Base-by-base conservation (phyloP, 2,113 vertebrate genomes). In the Gallinago jamesoni region DNA sequence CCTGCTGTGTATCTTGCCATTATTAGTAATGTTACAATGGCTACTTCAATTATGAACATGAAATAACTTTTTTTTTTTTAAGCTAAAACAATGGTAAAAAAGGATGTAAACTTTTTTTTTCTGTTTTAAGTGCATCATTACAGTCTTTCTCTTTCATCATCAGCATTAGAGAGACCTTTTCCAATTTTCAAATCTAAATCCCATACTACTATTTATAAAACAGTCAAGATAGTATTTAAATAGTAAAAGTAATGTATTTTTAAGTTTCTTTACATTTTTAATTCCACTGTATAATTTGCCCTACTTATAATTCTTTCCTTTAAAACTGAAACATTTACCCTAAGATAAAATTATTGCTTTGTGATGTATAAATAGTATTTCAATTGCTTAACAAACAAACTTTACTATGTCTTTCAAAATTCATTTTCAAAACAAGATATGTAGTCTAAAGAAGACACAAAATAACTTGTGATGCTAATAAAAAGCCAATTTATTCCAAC, bases 211-310 rank as follows among this genome's bases (percentile, higher is more conserved):
- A 35, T 43, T 69, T 50, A 45, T 47, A 67, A 43, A 85, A 48
- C 17, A 73, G 11, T 39, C 0, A 0, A 73, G 33, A 39, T 12
- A 45, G 1, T 24, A 73, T 77, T 63, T 77, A 24, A 3, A 55
- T 14, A 55, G 6, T 18, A 73, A 53, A 88, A 86, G 9, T 52
- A 57, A 52, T 27, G 28, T 3, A 21, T 33, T 59, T 76, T 66
- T 31, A 48, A 7, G 1, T 64, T 37, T 64, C 19, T 21, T 33
- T 8, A 55, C 1, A 41, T 55, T 85, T 60, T 72, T 47, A 37
- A 64, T 83, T 72, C 6, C 37, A 59, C 6, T 70, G 10, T 41
- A 72, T 37, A 39, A 75, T 68, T 85, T 76, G 64, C 9, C 41
- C 5, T 47, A 53, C 18, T 30, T 88, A 17, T 1, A 79, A 62